phyloP scores from a whole-genome alignment of 2,888 invertebrate species.

The Marasmarcha lunaedactyla region DNA sequence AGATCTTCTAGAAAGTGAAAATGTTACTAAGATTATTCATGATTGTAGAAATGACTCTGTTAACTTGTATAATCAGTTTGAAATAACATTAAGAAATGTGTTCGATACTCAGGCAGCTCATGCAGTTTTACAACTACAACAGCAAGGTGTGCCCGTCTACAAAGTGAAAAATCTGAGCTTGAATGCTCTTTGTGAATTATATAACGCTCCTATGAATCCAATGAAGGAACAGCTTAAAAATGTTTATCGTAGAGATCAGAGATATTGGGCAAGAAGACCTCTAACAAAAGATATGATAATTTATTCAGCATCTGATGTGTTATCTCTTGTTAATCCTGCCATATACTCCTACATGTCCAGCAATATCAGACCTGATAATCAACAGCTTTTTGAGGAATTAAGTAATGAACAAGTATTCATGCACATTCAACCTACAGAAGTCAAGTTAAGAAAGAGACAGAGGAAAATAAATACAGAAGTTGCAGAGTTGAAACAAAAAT shows the following conservation, averaged over 20 bases:
- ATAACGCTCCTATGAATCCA: conserved; percentile 89
- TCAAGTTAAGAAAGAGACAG: conserved; percentile 88
- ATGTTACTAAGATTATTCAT: conserved; percentile 90
- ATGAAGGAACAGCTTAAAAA: conserved; percentile 91
- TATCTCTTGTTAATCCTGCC: conserved; percentile 87
- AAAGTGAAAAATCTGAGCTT: conserved; percentile 94
- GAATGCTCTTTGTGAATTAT: conserved; percentile 90
- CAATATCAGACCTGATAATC: conserved; percentile 78
- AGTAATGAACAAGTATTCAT: conserved; percentile 90
- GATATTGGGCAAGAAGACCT: conserved; percentile 91
- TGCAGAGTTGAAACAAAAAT: conserved; percentile 84
- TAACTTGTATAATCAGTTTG: conserved; percentile 88
- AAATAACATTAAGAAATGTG: conserved; percentile 84
- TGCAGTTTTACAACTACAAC: conserved; percentile 90
- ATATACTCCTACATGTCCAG: conserved; percentile 78
- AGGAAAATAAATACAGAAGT: conserved; percentile 93
- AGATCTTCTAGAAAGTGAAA: conserved; percentile 82
- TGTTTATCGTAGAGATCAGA: conserved; percentile 86
- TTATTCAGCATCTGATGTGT: conserved; percentile 90
- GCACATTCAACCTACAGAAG: conserved; percentile 87
- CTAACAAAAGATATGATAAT: conserved; percentile 91
- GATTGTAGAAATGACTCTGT: conserved; percentile 93
- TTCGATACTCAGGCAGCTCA: conserved; percentile 96
- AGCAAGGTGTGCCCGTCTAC: conserved; percentile 90
- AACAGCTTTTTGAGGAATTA: conserved; percentile 81